Evolutionary conservation across 2,888 invertebrate species (phyloP).

Genomic region (Zygothrica quintamaculata): DNA sequence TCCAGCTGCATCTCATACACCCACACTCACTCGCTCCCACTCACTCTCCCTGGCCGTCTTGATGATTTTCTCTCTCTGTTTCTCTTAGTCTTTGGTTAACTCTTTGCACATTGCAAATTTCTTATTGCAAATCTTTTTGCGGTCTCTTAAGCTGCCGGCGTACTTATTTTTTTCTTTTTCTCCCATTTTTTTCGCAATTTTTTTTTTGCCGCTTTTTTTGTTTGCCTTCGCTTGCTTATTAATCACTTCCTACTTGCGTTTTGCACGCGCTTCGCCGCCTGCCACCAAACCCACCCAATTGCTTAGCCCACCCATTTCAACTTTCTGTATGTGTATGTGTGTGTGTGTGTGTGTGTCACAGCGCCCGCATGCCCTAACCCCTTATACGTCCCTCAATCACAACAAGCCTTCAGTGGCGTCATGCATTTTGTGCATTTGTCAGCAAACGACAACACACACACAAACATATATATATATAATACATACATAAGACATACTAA

Average conservation of each 20-base stretch:
- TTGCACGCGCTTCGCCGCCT: conserved; percentile 45
- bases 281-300: background rate
- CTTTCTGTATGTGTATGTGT: too few species aligned
- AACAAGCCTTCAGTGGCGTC: conserved; percentile 29
- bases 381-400: conserved; percentile 3
- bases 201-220: conserved; percentile 30
- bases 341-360: too few species aligned
- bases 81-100: background rate
- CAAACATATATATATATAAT: too few species aligned
- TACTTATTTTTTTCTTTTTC: too few species aligned
- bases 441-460: conserved; percentile 40
- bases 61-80: too few species aligned
- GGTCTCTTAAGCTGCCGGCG: conserved; percentile 52
- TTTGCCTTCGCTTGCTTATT: conserved; percentile 61
- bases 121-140: conserved; percentile 39
- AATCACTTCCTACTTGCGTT: conserved; percentile 70
- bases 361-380: too few species aligned
- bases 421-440: conserved; percentile 64
- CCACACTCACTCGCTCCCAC: background rate
- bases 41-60: background rate
- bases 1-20: background rate
- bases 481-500: too few species aligned
- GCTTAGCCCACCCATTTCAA: background rate
- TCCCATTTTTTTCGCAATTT: too few species aligned
- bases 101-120: conserved; percentile 15